A percentile compares a stretch with the other conserved stretches of the same genome.
phyloP scores from a whole-genome alignment of 2,888 invertebrate genomes.

The Germaria angustata region DNA sequence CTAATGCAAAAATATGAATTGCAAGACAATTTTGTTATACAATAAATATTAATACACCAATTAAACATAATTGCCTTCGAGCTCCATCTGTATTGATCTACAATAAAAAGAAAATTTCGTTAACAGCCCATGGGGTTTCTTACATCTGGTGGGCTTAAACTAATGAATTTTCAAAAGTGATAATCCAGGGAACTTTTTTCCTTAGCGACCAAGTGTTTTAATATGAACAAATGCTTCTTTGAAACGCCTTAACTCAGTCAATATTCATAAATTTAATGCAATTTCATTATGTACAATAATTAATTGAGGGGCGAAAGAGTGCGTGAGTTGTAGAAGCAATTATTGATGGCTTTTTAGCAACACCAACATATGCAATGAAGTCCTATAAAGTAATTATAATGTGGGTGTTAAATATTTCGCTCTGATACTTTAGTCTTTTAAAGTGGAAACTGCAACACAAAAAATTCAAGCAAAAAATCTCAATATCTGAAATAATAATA shows the following conservation, averaged over 20 bases:
- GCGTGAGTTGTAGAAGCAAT: conserved; percentile 26
- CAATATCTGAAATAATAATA: neutral
- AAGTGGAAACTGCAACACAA: neutral
- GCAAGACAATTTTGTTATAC: no score
- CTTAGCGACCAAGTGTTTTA: no score
- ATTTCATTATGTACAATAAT: neutral
- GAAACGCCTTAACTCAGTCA: conserved; percentile 16
- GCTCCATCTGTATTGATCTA: no score
- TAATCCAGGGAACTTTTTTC: neutral
- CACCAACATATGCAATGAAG: neutral
- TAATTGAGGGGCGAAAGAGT: conserved; percentile 7
- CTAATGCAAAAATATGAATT: no score
- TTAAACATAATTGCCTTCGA: no score
- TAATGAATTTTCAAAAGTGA: neutral
- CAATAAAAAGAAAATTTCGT: no score
- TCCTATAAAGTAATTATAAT: neutral
- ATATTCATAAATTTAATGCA: conserved; percentile 24
- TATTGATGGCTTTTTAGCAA: conserved; percentile 16
- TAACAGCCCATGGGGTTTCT: neutral
- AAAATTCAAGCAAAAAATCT: neutral
- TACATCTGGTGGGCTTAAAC: neutral
- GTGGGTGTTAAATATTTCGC: conserved; percentile 6
- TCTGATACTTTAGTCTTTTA: neutral
- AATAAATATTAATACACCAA: neutral
- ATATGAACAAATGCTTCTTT: neutral